Base-by-base conservation (phyloP, 2,888 invertebrate species). In the Morpho deidamia region DNA sequence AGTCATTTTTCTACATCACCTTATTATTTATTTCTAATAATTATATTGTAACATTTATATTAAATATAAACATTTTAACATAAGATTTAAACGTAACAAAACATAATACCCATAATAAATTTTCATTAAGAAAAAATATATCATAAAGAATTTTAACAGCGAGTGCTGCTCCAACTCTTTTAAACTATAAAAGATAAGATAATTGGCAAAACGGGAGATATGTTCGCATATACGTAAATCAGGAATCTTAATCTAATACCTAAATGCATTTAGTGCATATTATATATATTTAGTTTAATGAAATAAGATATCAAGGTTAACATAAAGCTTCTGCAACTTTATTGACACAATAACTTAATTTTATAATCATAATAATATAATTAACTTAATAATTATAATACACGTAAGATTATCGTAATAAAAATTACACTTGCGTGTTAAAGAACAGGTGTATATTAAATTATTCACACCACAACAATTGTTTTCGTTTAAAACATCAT, bases 201-300 rank as follows among this genome's bases (percentile, higher is more conserved):
- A 89, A 89, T 89, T 90, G 89, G 88, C 88, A 85, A 84, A 83
- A 86, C 78, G 89, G 89, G 89, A 90, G 89, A 88, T 52, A 57
- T 59, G 57, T 59, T 51, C 59, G 50, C 43, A 57, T 56, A 52
- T 56, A 53, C 44, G 45, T 37, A 49, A 57, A 54, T 56, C 35
- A 52, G 49, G 51, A 49, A 40, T 23, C 32, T 10, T 12, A 58
- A 7, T 33, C 11, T 50, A 43, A 50, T 7, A 44, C 8, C 38
- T 51, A 51, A 23, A 5, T 23, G 3, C 5, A 23, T 23, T 23
- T 2, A 23, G 4, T 23, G 23, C 2, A 3, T 23, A 23, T 23
- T 23, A 23, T 5, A 23, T 23, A 23, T 23, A 23, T 23, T 23
- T 23, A 23, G 23, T 5, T 23, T 23, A 23, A 23, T 23, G 5